Evolutionary conservation across 2,797 vertebrate genomes (phyloP), one percentile per base, ranked within the genome.

Genomic region (Pogoniulus pusillus): DNA sequence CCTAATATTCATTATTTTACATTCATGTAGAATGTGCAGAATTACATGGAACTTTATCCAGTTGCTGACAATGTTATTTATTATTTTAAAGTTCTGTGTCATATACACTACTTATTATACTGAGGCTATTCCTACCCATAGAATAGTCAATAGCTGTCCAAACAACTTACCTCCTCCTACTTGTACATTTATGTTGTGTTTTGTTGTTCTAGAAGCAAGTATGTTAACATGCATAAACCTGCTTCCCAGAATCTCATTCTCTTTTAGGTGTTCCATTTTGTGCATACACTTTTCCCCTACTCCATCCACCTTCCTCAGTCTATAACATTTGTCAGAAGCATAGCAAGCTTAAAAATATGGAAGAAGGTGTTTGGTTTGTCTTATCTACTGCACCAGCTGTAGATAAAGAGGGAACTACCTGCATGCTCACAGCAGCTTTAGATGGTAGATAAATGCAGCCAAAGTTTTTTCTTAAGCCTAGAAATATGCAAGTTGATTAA

Each of bases 181-280:
- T 92, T 94, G 64, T 76, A 68, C 3, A 6, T 47, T 27, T 66
- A 58, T 63, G 63, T 59, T 39, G 12, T 29, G 29, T 24, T 89
- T 72, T 64, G 16, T 73, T 86, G 81, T 92, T 78, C 47, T 81
- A 69, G 75, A 90, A 81, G 35, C 32, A 66, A 75, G 30, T 47
- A 89, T 7, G 41, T 80, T 84, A 10, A 87, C 64, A 57, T 77
- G 53, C 58, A 37, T 64, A 81, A 84, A 57, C 15, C 12, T 32
- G 7, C 57, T 73, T 84, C 53, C 24, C 35, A 47, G 35, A 87
- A 81, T 70, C 41, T 92, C 45, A 41, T 90, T 90, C 45, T 84
- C 14, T 81, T 94, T 90, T 73, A 77, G 65, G 79, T 90, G 83
- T 92, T 92, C 90, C 75, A 92, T 94, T 94, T 93, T 87, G 62